phyloP scores from a whole-genome alignment of 2,113 vertebrate genomes.

The Melospiza georgiana region DNA sequence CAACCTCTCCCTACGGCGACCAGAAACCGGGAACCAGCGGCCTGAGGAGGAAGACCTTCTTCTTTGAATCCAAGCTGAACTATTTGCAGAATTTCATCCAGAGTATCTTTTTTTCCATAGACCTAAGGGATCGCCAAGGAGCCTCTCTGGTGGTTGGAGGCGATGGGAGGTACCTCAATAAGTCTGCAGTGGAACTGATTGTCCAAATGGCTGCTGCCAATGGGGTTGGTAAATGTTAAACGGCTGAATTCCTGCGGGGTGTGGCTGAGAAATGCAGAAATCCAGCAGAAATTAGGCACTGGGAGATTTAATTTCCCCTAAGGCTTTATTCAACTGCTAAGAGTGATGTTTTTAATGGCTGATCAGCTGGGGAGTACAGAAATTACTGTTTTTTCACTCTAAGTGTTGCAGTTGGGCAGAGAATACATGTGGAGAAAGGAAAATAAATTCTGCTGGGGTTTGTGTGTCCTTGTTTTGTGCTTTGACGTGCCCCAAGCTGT shows the following conservation, averaged over 20 bases:
- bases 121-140: constrained; percentile 93
- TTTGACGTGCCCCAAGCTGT: neutral
- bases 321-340: neutral
- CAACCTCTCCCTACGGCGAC: constrained; percentile 87
- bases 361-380: neutral
- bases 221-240: constrained; percentile 87
- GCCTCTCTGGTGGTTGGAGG: constrained; percentile 93
- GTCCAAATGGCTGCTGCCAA: constrained; percentile 98
- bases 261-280: constrained; percentile 18
- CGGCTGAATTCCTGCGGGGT: constrained; percentile 15
- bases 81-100: constrained; percentile 97
- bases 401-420: neutral
- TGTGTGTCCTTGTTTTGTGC: neutral
- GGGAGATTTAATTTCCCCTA: neutral
- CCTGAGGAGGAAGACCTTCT: constrained; percentile 84
- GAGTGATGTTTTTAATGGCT: neutral
- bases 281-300: neutral
- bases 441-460: neutral
- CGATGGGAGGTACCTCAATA: constrained; percentile 95
- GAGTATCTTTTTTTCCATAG: constrained; percentile 93
- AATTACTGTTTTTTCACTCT: neutral
- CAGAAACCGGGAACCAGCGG: constrained; percentile 89
- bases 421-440: neutral
- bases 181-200: constrained; percentile 86
- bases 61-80: constrained; percentile 86